These are phyloP conservation scores for Lepidostoma basale DNA, from an alignment of 1,140 invertebrate genomes.

Conservation along the genomic window DNA sequence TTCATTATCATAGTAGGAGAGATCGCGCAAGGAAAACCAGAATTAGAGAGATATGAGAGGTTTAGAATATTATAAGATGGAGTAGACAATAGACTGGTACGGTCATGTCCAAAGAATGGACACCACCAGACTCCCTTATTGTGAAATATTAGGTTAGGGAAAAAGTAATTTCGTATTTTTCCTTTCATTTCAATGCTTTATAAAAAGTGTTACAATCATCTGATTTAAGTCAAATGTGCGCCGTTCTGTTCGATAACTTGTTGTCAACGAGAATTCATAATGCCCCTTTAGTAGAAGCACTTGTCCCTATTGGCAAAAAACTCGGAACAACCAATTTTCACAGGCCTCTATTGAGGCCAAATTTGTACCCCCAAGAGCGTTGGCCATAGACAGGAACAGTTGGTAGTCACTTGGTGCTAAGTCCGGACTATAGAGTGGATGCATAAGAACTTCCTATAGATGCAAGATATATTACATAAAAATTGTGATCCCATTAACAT, in stretches of 20 bases:
- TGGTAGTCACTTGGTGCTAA: not conserved
- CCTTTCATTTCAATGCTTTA: conserved; percentile 2
- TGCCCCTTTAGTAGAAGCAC: not conserved
- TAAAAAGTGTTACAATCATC: conserved; percentile 10
- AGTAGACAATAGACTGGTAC: no score
- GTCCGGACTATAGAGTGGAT: conserved; percentile 14
- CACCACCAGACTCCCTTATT: no score
- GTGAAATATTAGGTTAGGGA: no score
- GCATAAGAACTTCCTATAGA: conserved; percentile 5
- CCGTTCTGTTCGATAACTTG: conserved; percentile 17
- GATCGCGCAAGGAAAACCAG: no score
- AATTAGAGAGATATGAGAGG: no score
- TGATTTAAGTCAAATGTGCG: not conserved
- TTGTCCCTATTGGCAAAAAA: not conserved
- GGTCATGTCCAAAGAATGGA: no score
- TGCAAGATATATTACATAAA: no score
- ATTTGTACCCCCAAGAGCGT: conserved; percentile 9
- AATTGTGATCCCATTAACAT: no score
- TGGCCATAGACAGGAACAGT: conserved; percentile 8
- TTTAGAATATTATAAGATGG: no score
- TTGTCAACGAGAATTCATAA: not conserved
- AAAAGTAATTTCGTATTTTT: conserved; percentile 5
- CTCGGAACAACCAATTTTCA: not conserved
- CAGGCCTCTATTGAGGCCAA: not conserved
- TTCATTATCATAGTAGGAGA: no score